Evolutionary conservation across 2,113 vertebrate genomes (phyloP).

Genomic region (Oncorhynchus tshawytscha): DNA sequence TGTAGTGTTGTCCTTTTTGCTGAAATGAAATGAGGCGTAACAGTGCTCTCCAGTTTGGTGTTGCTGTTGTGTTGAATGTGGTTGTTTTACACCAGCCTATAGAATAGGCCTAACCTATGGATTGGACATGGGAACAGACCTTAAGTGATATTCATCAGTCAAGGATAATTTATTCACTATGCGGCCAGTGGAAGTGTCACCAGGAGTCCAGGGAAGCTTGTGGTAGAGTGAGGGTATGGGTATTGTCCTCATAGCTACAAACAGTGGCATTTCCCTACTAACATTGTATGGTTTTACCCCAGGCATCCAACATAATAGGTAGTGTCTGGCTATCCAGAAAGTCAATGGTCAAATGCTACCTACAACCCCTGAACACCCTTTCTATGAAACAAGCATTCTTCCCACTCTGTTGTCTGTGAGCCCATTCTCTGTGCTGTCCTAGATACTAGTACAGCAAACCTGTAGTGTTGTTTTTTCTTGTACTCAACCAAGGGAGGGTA

Average conservation of each 20-base stretch:
- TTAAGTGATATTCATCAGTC: too few relatives aligned
- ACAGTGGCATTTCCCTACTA: too few relatives aligned
- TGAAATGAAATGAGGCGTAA: neutral
- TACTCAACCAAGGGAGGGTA: neutral
- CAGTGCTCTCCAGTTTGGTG: neutral
- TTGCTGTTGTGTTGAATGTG: neutral
- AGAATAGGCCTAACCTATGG: too few relatives aligned
- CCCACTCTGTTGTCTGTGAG: neutral
- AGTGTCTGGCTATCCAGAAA: conserved; percentile 32
- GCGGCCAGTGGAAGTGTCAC: too few relatives aligned
- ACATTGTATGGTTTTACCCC: conserved; percentile 36
- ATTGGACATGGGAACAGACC: too few relatives aligned
- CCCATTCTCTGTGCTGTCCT: neutral
- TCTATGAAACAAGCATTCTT: neutral
- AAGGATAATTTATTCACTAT: too few relatives aligned
- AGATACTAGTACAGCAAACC: neutral
- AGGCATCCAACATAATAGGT: conserved; percentile 17
- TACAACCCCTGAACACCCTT: conserved; percentile 36
- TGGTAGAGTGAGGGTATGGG: too few relatives aligned
- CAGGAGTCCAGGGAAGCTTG: too few relatives aligned
- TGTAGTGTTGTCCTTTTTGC: neutral
- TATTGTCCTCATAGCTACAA: too few relatives aligned
- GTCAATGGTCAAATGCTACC: conserved; percentile 40
- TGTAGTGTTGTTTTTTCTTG: neutral
- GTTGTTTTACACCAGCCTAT: too few relatives aligned